Percentiles rank a stretch among this genome's conserved stretches.
These are phyloP conservation scores for Onychomys torridus DNA, from an alignment of 2,797 vertebrate species.

Conservation along the genomic window DNA sequence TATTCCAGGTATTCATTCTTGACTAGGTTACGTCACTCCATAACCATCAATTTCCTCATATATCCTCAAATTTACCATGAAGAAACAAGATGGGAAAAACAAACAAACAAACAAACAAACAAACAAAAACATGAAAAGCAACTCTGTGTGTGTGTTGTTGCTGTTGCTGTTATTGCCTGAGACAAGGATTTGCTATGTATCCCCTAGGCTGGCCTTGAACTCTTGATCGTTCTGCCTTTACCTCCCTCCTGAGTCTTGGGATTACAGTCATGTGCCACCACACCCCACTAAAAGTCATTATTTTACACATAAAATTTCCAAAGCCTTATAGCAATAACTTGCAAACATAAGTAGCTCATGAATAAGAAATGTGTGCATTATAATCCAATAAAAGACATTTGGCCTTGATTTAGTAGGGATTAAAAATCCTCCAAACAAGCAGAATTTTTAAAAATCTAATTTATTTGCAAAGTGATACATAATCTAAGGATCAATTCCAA, in stretches of 20 bases:
- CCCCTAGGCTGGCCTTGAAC: neutral
- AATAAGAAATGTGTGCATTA: neutral
- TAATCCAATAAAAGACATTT: conserved; percentile 23
- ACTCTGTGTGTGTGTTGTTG: neutral
- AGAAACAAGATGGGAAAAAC: neutral
- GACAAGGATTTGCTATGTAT: neutral
- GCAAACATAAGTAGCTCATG: neutral
- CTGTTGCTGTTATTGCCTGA: neutral
- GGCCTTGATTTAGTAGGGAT: neutral
- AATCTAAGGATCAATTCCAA: conserved; percentile 18
- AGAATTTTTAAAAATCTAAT: neutral
- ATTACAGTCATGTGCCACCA: neutral
- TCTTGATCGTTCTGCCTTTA: neutral
- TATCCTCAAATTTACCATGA: neutral
- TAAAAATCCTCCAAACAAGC: neutral
- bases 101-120: conserved; percentile 53
- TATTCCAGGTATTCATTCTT: neutral
- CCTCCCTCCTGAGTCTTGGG: neutral
- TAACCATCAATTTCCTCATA: neutral
- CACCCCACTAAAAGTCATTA: neutral
- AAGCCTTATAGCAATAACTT: conserved; percentile 2
- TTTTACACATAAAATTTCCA: conserved; percentile 18
- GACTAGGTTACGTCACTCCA: neutral
- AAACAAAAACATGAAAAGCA: neutral
- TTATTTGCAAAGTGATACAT: neutral